Evolutionary conservation across 2,797 vertebrate genomes (phyloP).

Genomic region (Setipinna tenuifilis): DNA sequence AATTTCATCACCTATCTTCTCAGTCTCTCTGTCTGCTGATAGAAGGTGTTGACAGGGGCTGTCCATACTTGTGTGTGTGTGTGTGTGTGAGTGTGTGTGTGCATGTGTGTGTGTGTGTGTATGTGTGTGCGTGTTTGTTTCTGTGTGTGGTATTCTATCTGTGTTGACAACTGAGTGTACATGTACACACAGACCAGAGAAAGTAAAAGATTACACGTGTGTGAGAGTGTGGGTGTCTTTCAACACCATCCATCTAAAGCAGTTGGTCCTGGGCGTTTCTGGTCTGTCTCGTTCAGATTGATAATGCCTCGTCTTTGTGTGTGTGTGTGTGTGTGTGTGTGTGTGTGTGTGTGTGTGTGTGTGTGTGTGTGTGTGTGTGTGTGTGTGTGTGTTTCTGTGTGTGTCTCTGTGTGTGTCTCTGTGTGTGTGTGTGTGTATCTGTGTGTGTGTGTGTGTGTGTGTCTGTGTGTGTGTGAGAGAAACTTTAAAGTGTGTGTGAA

Average conservation of each 20-base stretch:
- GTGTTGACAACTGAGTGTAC: not conserved
- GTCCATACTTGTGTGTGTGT: not conserved
- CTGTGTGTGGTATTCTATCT: not conserved
- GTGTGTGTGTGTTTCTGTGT: not conserved
- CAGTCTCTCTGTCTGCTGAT: no score
- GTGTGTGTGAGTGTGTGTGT: not conserved
- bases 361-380: not conserved
- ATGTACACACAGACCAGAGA: no score
- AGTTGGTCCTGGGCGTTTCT: not conserved
- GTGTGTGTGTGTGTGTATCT: slow-evolving; percentile 29
- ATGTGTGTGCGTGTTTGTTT: slow-evolving; percentile 24
- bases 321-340: slow-evolving; percentile 16
- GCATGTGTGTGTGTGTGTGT: slow-evolving; percentile 1
- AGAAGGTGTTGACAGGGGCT: no score
- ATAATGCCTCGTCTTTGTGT: slow-evolving; percentile 8
- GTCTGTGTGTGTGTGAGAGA: slow-evolving; percentile 45
- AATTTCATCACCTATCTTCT: no score
- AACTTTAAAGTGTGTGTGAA: not conserved
- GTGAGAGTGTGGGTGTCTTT: not conserved
- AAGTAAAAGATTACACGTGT: not conserved
- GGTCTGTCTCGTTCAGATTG: slow-evolving; percentile 24
- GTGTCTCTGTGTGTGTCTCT: slow-evolving; percentile 7
- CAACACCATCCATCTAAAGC: no score
- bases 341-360: slow-evolving; percentile 2
- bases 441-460: not conserved